phyloP scores from a whole-genome alignment of 2,113 vertebrate species.

The Ariopsis seemanni region DNA sequence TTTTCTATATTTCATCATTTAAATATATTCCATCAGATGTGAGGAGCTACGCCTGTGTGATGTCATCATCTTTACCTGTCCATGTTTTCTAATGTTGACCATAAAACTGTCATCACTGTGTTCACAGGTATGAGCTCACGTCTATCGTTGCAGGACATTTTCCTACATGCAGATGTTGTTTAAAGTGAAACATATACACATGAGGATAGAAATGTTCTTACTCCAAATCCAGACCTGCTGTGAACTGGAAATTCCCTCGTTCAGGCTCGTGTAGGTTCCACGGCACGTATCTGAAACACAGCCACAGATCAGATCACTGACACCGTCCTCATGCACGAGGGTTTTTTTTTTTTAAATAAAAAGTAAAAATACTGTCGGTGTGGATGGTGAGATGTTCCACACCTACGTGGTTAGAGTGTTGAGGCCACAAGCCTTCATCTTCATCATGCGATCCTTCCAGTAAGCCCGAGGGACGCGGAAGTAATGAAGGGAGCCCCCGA shows the following conservation, averaged over 20 bases:
- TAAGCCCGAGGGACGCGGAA: constrained; percentile 85
- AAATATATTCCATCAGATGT: not conserved
- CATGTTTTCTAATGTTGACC: not conserved
- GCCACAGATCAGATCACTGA: not conserved
- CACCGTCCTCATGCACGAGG: not conserved
- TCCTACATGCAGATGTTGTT: not conserved
- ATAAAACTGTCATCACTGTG: not conserved
- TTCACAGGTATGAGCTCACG: not conserved
- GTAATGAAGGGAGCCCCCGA: constrained; percentile 87
- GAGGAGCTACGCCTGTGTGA: not conserved
- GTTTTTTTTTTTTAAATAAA: not conserved
- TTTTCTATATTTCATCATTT: no score
- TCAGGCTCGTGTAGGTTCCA: constrained; percentile 92
- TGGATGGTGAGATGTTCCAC: not conserved
- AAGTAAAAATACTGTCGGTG: not conserved
- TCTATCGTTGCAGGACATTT: not conserved
- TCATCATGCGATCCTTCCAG: constrained; percentile 89
- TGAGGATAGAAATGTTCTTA: constrained; percentile 60
- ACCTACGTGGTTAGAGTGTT: constrained; percentile 92
- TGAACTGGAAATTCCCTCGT: constrained; percentile 83
- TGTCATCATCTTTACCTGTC: not conserved
- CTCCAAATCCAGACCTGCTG: constrained; percentile 83
- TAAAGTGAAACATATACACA: not conserved
- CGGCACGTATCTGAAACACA: constrained; percentile 79
- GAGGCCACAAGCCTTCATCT: constrained; percentile 91